Base-by-base conservation (phyloP, 2,888 invertebrate genomes). In the Pilophorus perplexus region DNA sequence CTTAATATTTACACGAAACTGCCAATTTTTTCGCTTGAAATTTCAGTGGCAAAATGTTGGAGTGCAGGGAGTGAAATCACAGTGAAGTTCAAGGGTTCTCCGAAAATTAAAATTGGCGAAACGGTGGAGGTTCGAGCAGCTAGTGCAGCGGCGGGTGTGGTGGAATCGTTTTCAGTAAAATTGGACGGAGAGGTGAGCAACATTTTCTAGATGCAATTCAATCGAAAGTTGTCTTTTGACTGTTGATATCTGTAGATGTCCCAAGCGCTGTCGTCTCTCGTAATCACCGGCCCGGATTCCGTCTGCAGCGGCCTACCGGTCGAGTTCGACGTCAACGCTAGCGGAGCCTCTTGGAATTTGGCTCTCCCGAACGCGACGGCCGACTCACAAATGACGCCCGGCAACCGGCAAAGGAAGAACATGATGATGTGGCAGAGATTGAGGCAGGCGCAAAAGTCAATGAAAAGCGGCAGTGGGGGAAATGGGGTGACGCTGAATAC, bases 331-430 rank as follows among this genome's bases (percentile, higher is more conserved):
- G 42, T 66, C n/a, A 57, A 44, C 18, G 65, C 18, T 18, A 38
- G 22, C 18, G 22, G 20, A 5, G 65, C 28, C 3, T 57, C 44
- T n/a, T 55, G 66, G 55, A 22, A 33, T 1, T 22, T 66, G 1
- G 22, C 46, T 12, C n/a, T 46, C 5, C 48, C 62, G 1, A 48
- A 33, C 28, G 16, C 3, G 14, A 22, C 42, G n/a, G 22, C 27
- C 2, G 27, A 27, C 10, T n/a, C 8, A 10, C 12, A 27, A 12
- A 18, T 55, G 22, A 46, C 66, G 23, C 22, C 48, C 12, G 66
- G 66, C 8, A 57, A 66, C n/a, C 23, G 25, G 28, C 66, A 66
- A 33, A 55, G 57, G 27, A 46, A 37, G 46, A 66, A 66, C 20
- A 40, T 66, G 55, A 46, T 57, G 28, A 16, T 66, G 22, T 66